A percentile compares a stretch with the other conserved stretches of the same genome.
These are phyloP conservation scores for Clarias magur DNA, from an alignment of 2,113 vertebrate species.

Conservation along the genomic window DNA sequence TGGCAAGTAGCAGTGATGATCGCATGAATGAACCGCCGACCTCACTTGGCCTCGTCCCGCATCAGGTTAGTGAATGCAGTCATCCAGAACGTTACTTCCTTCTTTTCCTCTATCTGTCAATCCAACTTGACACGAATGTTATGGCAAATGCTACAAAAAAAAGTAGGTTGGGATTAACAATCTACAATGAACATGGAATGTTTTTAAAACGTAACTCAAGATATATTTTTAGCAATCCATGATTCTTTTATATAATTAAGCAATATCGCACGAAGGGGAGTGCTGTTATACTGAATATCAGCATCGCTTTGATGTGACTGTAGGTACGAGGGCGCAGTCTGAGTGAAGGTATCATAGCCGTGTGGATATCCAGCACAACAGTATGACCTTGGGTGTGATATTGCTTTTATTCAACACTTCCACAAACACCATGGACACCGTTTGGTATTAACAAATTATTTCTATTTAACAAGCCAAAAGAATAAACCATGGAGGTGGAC, in stretches of 20 bases:
- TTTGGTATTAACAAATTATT: too few species aligned
- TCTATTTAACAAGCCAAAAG: too few species aligned
- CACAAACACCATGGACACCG: too few species aligned
- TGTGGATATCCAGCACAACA: too few species aligned
- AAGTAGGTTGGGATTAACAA: neutral
- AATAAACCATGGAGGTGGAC: too few species aligned
- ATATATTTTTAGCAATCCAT: neutral
- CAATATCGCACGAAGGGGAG: too few species aligned
- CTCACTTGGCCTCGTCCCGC: slow-evolving; percentile 92
- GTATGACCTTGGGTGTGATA: too few species aligned
- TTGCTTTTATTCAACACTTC: too few species aligned
- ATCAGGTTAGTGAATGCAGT: slow-evolving; percentile 82
- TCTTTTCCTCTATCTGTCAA: neutral
- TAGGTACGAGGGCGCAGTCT: too few species aligned
- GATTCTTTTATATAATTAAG: neutral
- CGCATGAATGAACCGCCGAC: slow-evolving; percentile 98
- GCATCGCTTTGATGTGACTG: too few species aligned
- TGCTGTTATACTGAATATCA: too few species aligned
- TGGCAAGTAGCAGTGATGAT: slow-evolving; percentile 97
- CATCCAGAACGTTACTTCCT: neutral
- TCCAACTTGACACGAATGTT: neutral
- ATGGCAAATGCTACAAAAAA: neutral
- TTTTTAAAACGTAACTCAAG: neutral
- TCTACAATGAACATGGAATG: neutral
- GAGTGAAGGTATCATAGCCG: too few species aligned